Evolutionary conservation across 2,888 invertebrate genomes (phyloP).

Genomic region (Nemurella pictetii): DNA sequence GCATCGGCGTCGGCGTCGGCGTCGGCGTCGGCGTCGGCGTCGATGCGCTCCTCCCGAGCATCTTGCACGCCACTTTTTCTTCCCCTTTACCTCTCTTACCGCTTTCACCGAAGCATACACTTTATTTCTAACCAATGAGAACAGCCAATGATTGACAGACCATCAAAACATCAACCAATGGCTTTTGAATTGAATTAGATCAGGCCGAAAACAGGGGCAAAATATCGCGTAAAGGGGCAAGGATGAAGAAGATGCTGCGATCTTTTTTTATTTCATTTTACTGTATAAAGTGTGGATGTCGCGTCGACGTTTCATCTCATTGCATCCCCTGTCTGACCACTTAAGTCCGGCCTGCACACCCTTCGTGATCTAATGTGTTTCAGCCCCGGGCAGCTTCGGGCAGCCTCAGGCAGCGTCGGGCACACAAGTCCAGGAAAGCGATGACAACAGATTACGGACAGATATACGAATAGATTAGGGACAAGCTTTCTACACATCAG

Average conservation of each 20-base stretch:
- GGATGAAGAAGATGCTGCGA: background rate
- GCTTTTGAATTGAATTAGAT: slow-evolving; percentile 34
- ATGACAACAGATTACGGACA: slow-evolving; percentile 41
- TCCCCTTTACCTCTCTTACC: slow-evolving; percentile 28
- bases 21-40: slow-evolving; percentile 20
- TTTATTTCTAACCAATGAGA: slow-evolving; percentile 41
- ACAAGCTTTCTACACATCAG: slow-evolving; percentile 39
- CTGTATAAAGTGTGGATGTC: background rate
- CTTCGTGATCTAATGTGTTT: background rate
- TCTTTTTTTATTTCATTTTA: background rate
- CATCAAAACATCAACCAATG: slow-evolving; percentile 38
- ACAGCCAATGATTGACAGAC: slow-evolving; percentile 40
- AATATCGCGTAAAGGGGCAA: background rate
- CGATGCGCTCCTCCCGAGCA: slow-evolving; percentile 14
- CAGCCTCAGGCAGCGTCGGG: background rate
- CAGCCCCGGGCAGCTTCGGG: no score
- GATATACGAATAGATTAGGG: slow-evolving; percentile 39
- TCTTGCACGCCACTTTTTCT: slow-evolving; percentile 14
- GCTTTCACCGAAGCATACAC: slow-evolving; percentile 34
- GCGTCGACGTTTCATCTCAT: background rate
- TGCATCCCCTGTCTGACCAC: background rate
- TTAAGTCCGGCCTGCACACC: background rate
- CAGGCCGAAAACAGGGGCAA: slow-evolving; percentile 25
- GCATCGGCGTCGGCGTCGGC: slow-evolving; percentile 10
- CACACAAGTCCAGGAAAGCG: slow-evolving; percentile 35